Evolutionary conservation across 1,140 invertebrate genomes (phyloP), one percentile per base, ranked within the genome.

Genomic region (Caenorhabditis remanei): DNA sequence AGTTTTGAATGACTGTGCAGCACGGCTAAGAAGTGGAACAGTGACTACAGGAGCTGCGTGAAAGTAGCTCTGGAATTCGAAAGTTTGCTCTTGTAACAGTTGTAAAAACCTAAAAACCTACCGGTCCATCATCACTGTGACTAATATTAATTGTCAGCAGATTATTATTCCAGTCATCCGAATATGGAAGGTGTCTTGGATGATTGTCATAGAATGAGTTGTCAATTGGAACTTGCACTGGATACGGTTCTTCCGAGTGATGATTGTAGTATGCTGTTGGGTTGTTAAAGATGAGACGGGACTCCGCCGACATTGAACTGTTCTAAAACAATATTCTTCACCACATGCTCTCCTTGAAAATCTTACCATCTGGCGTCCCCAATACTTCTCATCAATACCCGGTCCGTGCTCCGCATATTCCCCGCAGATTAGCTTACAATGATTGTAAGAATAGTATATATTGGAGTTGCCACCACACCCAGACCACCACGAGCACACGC

Each of bases 401-500:
- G 85, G 71, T 58, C 55, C 75, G n/a, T 79, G 88, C 9, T 84
- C 71, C 7, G 84, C 88, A 63, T 85, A 89, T 50, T 87, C 84
- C 48, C 89, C 89, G 84, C 89, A 90, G 48, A 90, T 87, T 19
- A 86, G 53, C 89, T 90, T 88, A 50, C 89, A 90, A 43, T 90
- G 89, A 67, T 84, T 67, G 63, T 87, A 90, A 9, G 89, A 90
- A 84, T 90, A 90, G 71, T 79, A 90, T 2, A 88, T 65, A 53
- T 90, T 90, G 4, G 87, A 88, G 63, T 90, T 90, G 0, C 89
- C 88, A 19, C 89, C 88, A 87, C 89, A 90, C 43, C 89, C 89
- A 32, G 86, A 89, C 86, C 87, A 90, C 55, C 79, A 88, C 6
- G 85, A 87, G 83, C 89, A 90, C 19, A 90, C 86, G 83, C 89